Base-by-base conservation (phyloP, 1,140 invertebrate species). In the Drosophila paulistorum region DNA sequence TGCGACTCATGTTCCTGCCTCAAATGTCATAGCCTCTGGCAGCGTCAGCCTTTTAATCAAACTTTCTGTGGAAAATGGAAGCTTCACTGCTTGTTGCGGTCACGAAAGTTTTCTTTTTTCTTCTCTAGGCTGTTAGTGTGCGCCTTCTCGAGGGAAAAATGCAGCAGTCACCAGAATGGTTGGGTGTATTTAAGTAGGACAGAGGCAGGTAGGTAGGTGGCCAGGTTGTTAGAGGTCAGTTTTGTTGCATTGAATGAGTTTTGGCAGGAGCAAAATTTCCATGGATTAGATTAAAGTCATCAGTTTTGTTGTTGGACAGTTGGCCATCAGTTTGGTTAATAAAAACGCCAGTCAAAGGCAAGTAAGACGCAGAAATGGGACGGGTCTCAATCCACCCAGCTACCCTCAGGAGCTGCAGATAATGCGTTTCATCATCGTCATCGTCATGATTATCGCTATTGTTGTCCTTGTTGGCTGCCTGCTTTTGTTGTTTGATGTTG, bases 341-440 rank as follows among this genome's bases (percentile, higher is more conserved):
- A 64, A 78, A 64, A 81, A 66, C 77, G 81, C 76, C 81, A 84
- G 81, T 85, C 69, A 74, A 68, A 51, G 4, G 37, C 74, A 74
- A 70, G 55, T 37, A 9, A 37, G 35, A 37, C 9, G 9, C 7
- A 37, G 33, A 42, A 30, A 30, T 30, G 30, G 30, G 30, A 30
- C 7, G 30, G 30, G 66, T 37, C 30, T 20, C 35, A 30, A 30
- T 30, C 23, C 14, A 9, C 11, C 14, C 17, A 26, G 35, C 35
- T 37, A 7, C 65, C 20, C 45, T 51, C 10, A 51, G 45, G 45
- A 51, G 17, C 17, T 51, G 45, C 45, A 51, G 45, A 51, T 39
- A 39, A 39, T 33, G 57, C 30, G 48, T 58, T 45, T 20, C 54
- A 26, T 48, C 6, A 58, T 45, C 51, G 59, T 71, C 57, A 71